Percentiles rank a stretch among this genome's conserved stretches.
phyloP scores from a whole-genome alignment of 2,113 vertebrate genomes.

The Mastomys coucha region DNA sequence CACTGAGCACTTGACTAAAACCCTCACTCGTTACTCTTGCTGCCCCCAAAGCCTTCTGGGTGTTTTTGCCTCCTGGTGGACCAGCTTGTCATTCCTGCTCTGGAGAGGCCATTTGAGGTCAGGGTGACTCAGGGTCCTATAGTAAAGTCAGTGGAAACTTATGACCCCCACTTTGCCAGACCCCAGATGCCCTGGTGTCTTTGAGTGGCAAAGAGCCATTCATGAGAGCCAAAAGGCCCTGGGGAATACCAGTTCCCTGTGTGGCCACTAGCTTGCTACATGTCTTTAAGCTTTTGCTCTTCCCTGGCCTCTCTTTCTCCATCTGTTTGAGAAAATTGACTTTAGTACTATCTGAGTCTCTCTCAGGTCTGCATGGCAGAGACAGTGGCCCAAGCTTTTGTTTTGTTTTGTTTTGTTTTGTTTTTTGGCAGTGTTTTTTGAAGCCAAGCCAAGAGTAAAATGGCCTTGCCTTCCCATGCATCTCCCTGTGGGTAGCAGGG shows the following conservation, averaged over 20 bases:
- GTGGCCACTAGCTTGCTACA: neutral
- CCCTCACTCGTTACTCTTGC: neutral
- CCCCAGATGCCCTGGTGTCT: slow-evolving; percentile 36
- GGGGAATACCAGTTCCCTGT: neutral
- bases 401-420: slow-evolving; percentile 25
- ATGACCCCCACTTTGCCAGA: neutral
- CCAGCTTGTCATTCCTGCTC: neutral
- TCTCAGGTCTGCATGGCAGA: slow-evolving; percentile 44
- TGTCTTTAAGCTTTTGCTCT: neutral
- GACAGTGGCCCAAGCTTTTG: slow-evolving; percentile 24
- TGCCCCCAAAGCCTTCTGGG: slow-evolving; percentile 17
- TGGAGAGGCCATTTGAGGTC: slow-evolving; percentile 42
- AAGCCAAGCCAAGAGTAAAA: slow-evolving; percentile 76
- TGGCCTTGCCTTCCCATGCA: slow-evolving; percentile 65
- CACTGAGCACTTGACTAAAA: neutral
- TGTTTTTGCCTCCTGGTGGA: slow-evolving; percentile 27
- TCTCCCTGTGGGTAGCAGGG: slow-evolving; percentile 51
- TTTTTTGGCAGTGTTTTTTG: slow-evolving; percentile 53
- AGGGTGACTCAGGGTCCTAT: slow-evolving; percentile 64
- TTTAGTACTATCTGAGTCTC: slow-evolving; percentile 22
- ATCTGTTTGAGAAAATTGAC: slow-evolving; percentile 50
- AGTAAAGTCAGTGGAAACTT: slow-evolving; percentile 46
- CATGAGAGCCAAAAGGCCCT: neutral
- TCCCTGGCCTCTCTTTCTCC: slow-evolving; percentile 62
- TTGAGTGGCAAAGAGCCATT: slow-evolving; percentile 17